Evolutionary conservation across 92 coral and sea anemone species (phyloP).

Genomic region (Siderastrea siderea): DNA sequence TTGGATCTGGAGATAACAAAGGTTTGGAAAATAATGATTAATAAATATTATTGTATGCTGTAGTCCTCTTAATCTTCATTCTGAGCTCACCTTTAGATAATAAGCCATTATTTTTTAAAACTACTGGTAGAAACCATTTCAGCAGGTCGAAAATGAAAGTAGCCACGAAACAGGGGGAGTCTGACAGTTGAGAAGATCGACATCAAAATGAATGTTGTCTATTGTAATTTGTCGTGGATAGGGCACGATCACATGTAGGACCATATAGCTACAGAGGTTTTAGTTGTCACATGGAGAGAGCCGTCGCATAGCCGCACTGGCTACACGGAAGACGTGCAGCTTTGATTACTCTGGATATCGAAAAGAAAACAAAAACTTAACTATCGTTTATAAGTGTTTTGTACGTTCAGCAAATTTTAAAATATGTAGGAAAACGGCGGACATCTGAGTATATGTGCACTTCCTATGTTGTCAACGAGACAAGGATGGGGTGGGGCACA

Average conservation of each 20-base stretch:
- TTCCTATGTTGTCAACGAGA: not conserved
- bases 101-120: constrained; percentile 12
- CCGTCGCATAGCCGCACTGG: constrained; percentile 18
- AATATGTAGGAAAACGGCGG: not conserved
- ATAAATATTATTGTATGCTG: not conserved
- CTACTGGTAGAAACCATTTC: constrained; percentile 20
- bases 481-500: not conserved
- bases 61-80: constrained; percentile 5
- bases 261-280: constrained; percentile 25
- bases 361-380: not conserved
- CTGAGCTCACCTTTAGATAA: constrained; percentile 20
- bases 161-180: constrained; percentile 1
- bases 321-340: not conserved
- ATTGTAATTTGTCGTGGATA: constrained; percentile 16
- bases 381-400: no score
- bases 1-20: constrained; percentile 32
- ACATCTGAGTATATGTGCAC: constrained; percentile 13
- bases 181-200: constrained; percentile 14
- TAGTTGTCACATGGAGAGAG: constrained; percentile 1
- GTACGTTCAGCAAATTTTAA: not conserved
- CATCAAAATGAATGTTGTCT: constrained; percentile 19
- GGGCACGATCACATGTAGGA: constrained; percentile 16
- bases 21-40: constrained; percentile 21
- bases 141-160: constrained; percentile 11
- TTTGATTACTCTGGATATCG: constrained; percentile 3